Base-by-base conservation (phyloP, 2,113 vertebrate species). In the Epinephelus fuscoguttatus region DNA sequence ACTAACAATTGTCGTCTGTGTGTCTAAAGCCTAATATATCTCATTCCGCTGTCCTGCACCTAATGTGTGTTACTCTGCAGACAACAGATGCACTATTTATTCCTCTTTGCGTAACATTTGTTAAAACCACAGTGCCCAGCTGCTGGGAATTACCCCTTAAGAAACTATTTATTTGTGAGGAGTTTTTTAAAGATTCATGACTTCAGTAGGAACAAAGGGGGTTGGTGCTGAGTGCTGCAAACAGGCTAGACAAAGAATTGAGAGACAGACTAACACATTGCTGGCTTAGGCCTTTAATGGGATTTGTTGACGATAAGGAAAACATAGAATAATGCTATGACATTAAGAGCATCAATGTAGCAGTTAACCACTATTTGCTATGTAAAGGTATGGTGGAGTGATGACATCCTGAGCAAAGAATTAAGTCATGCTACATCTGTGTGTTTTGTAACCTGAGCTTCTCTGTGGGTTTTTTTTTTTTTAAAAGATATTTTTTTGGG, bases 181-280 rank as follows among this genome's bases (percentile, higher is more conserved):
- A 30, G 23, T 52, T 62, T 63, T 63, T 59, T 64, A 69, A 40
- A 59, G 79, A 68, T 55, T 80, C 47, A 8, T 30, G 13, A 75
- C 42, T 57, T 50, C 27, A 80, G 55, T 10, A 50, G 59, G 64
- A 74, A 57, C 3, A 57, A 47, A 37, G 55, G 23, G 40, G 49
- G 6, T 27, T 27, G 13, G 11, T 33, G 47, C 49, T 25, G 30
- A 53, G n/a, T 42, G 49, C 73, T 49, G 19, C 37, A 45, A 45
- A 49, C 37, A 19, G 2, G 10, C 1, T 21, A 45, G 27, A 50
- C 27, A 15, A 74, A 79, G 42, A n/a, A 21, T 52, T 69, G 37
- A 64, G 27, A 60, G 14, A 57, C 25, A 25, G 23, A 42, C 21
- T 3, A 13, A 56, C 15, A 23, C 5, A 45, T 75, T 19, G 5